Conservation (phyloP, 2,797 vertebrate species). For the Amblyopsis hoosieri region DNA sequence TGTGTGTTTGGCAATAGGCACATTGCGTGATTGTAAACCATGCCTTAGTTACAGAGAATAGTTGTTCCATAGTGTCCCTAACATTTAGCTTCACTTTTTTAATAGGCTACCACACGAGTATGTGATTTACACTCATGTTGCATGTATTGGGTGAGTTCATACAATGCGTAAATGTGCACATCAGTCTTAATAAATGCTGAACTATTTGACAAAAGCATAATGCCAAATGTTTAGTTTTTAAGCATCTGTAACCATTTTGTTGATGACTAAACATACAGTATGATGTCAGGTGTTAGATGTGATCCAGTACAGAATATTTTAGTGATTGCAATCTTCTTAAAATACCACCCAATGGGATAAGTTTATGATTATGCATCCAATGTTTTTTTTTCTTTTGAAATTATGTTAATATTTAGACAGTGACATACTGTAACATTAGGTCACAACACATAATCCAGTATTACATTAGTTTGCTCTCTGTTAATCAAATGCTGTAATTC, state of each 20-base stretch:
- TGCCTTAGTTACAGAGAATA: background rate
- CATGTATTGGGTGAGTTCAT: too few relatives aligned
- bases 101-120: too few relatives aligned
- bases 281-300: background rate
- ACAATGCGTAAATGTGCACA: too few relatives aligned
- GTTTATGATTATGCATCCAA: background rate
- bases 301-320: background rate
- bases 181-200: too few relatives aligned
- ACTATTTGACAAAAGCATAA: too few relatives aligned
- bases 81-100: background rate
- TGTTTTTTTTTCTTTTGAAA: background rate
- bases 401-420: background rate
- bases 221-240: too few relatives aligned
- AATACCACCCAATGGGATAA: too few relatives aligned
- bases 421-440: background rate
- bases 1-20: constrained; percentile 1
- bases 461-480: background rate
- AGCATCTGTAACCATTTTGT: too few relatives aligned
- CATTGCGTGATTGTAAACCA: background rate
- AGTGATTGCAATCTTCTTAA: background rate
- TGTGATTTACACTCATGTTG: too few relatives aligned
- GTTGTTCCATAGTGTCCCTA: background rate
- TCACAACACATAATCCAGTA: background rate
- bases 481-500: background rate
- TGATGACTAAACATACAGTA: too few relatives aligned